Percentiles rank a stretch among this genome's conserved stretches.
phyloP scores from a whole-genome alignment of 35 echinoderm and acorn worm genomes.

The Acanthaster planci region DNA sequence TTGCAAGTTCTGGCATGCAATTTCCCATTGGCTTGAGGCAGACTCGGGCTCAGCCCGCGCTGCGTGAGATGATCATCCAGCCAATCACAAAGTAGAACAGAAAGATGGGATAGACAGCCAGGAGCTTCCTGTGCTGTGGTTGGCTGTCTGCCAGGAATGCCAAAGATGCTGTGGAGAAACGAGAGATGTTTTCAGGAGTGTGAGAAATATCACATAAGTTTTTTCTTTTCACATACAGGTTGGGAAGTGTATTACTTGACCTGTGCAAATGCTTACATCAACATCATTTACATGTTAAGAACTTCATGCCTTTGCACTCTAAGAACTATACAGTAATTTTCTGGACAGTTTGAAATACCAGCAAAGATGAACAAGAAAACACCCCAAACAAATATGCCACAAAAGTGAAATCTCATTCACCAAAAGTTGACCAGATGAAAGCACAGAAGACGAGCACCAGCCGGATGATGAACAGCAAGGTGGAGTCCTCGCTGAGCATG shows the following conservation, averaged over 20 bases:
- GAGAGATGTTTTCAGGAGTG: too few species aligned
- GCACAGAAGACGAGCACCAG: slow-evolving; percentile 64
- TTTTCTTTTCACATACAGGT: too few species aligned
- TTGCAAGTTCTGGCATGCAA: neutral
- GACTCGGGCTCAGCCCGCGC: neutral
- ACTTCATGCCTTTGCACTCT: too few species aligned
- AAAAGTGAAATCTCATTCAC: slow-evolving; percentile 44
- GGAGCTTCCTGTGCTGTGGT: slow-evolving; percentile 80
- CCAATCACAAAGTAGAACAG: slow-evolving; percentile 98
- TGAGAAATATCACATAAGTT: too few species aligned
- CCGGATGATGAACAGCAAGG: slow-evolving; percentile 47
- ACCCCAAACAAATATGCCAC: neutral
- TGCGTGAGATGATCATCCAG: slow-evolving; percentile 83
- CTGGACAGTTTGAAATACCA: too few species aligned
- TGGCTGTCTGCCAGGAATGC: slow-evolving; percentile 98
- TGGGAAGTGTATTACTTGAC: too few species aligned
- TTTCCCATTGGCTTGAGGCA: neutral
- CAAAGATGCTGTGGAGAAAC: slow-evolving; percentile 71
- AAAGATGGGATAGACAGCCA: slow-evolving; percentile 94
- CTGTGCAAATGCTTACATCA: too few species aligned
- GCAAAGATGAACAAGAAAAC: neutral
- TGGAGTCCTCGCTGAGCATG: slow-evolving; percentile 20
- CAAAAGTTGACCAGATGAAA: slow-evolving; percentile 92
- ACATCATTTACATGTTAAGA: too few species aligned
- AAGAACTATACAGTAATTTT: too few species aligned